Conservation (phyloP, 2,888 invertebrate genomes). For the Eurytoma adleriae region DNA sequence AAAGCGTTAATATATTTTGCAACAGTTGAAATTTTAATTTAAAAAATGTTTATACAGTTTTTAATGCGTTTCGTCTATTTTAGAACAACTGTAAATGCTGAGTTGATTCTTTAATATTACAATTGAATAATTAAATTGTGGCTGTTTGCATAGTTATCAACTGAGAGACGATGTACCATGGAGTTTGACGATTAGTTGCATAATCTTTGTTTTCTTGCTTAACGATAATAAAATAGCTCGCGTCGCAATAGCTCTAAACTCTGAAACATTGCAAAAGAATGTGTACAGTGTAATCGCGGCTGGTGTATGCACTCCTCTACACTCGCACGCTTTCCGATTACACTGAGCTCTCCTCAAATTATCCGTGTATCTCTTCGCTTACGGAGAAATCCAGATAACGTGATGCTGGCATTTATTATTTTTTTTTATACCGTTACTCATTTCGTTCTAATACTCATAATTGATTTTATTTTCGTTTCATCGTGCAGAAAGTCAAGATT, state of each 20-base stretch:
- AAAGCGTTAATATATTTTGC: no score
- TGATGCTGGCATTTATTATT: not conserved
- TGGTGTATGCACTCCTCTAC: not conserved
- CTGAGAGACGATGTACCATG: not conserved
- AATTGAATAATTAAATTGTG: not conserved
- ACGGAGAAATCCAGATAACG: not conserved
- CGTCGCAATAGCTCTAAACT: conserved; percentile 15
- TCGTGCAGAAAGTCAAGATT: conserved; percentile 86
- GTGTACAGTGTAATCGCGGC: conserved; percentile 17
- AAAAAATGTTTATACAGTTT: no score
- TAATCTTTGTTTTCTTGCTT: conserved; percentile 47
- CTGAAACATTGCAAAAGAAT: conserved; percentile 43
- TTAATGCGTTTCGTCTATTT: no score
- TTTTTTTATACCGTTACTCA: not conserved
- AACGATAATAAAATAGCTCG: conserved; percentile 40
- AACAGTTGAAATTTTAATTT: no score
- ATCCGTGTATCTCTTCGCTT: conserved; percentile 20
- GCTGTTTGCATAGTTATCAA: no score
- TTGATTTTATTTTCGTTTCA: conserved; percentile 72
- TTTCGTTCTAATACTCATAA: not conserved
- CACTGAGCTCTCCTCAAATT: not conserved
- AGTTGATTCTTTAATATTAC: no score
- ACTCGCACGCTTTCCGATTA: conserved; percentile 6
- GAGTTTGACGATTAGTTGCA: conserved; percentile 28
- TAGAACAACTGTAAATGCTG: no score